A percentile compares a stretch with the other conserved stretches of the same genome.
Conservation (phyloP, 30 jellyfish, hydroid and myxozoan species). For the Aurelia sp. region DNA sequence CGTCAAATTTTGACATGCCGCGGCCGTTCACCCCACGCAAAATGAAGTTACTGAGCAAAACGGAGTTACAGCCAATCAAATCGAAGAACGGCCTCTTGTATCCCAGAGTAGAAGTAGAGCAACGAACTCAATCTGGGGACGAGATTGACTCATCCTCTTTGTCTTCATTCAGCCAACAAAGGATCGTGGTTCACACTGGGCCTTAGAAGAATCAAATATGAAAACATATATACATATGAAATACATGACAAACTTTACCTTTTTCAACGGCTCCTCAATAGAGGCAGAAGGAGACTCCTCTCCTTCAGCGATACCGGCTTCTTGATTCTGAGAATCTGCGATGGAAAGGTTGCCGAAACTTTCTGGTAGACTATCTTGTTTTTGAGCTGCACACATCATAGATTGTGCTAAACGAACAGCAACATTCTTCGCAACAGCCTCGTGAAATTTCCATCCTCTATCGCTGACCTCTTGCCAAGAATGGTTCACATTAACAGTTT, state of each 20-base stretch:
- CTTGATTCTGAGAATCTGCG: neutral
- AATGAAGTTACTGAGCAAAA: no score
- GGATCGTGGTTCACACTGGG: no score
- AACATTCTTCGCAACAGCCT: constrained; percentile 27
- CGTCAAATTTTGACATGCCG: no score
- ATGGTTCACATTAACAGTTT: constrained; percentile 18
- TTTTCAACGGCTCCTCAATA: constrained; percentile 41
- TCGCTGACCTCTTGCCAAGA: constrained; percentile 37
- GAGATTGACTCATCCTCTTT: no score
- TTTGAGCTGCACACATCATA: neutral
- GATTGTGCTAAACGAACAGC: neutral
- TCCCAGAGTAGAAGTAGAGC: no score
- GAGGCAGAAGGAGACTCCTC: neutral
- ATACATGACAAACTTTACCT: constrained; percentile 11
- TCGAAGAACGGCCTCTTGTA: no score
- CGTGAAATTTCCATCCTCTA: constrained; percentile 18
- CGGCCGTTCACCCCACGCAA: no score
- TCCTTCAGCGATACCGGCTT: neutral
- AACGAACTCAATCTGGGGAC: no score
- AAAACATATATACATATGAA: no score
- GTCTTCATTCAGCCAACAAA: no score
- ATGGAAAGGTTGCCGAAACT: constrained; percentile 3
- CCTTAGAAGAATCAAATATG: no score
- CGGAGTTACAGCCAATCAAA: no score
- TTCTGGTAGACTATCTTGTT: neutral